Evolutionary conservation across 1,140 invertebrate genomes (phyloP), one percentile per base, ranked within the genome.

Genomic region (Glomeris maerens): DNA sequence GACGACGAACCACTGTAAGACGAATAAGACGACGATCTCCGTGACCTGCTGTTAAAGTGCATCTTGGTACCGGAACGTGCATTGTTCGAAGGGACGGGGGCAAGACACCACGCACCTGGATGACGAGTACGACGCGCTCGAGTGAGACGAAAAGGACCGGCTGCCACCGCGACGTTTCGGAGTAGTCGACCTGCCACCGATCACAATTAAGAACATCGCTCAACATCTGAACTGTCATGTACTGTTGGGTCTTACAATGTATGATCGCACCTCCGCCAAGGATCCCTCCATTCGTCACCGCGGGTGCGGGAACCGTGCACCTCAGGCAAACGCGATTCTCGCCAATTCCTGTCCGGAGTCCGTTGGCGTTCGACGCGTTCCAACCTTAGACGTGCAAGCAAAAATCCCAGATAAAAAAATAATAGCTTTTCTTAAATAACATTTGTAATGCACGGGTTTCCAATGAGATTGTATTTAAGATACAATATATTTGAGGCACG

Each of bases 231-330:
- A 4, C 13, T 31, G 20, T 14, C 31, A 47, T 45, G 46, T 14
- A 13, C 13, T 13, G 39, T 23, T 21, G 7, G 49, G 13, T 48
- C n/a, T 49, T 27, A 27, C 20, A 14, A 36, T 23, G 20, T 36
- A n/a, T 36, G 17, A 36, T 46, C 14, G 50, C 51, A 61, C 60
- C 65, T 62, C 48, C 59, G 57, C 89, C 89, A 93, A 1, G 89
- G 88, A 71, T 93, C 89, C 22, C 81, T 81, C 88, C 88, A 93
- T 61, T 90, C 86, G 62, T 91, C 87, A 3, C 62, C 65, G 26
- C 59, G 58, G 23, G 55, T 28, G 7, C 55, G 50, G 25, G 4
- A 45, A 3, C n/a, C n/a, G 28, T 50, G 49, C 2, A 29, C 26
- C 31, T 50, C 49, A 38, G 21, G 22, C 14, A 17, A 56, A 42